Percentiles rank a stretch among this genome's conserved stretches.
These are phyloP conservation scores for Clarias laeviceps DNA, from an alignment of 2,797 vertebrate genomes.

Conservation along the genomic window DNA sequence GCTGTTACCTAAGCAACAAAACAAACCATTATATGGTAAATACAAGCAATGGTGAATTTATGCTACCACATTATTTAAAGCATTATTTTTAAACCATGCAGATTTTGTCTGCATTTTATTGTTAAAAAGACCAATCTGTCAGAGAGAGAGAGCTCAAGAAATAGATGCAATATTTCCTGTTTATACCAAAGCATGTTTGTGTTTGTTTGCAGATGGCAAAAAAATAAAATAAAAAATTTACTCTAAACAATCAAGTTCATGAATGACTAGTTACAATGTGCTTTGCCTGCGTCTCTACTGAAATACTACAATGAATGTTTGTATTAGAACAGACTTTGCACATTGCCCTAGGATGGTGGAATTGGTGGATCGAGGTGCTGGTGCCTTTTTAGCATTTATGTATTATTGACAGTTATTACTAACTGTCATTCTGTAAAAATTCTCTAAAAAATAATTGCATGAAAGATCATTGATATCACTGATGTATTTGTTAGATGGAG, in stretches of 20 bases:
- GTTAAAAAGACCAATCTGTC: not conserved
- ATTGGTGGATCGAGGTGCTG: not conserved
- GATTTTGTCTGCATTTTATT: not conserved
- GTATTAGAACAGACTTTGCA: not conserved
- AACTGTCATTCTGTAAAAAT: not conserved
- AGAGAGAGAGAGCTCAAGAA: not conserved
- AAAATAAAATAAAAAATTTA: too few species aligned
- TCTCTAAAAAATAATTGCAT: not conserved
- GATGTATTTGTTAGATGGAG: not conserved
- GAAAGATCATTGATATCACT: not conserved
- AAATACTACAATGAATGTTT: not conserved
- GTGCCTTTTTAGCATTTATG: not conserved
- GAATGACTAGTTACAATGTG: not conserved
- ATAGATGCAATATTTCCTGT: not conserved
- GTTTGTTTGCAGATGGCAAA: not conserved
- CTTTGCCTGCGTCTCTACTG: not conserved
- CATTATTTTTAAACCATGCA: too few species aligned
- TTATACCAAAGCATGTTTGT: not conserved
- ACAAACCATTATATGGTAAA: too few species aligned
- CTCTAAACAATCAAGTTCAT: not conserved
- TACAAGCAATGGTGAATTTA: too few species aligned
- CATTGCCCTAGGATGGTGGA: not conserved
- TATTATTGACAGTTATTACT: not conserved
- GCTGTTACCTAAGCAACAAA: too few species aligned
- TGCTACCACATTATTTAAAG: too few species aligned